Conservation (phyloP, 37 sponge, comb jelly and placozoan species). For the Mnemiopsis leidyi region DNA sequence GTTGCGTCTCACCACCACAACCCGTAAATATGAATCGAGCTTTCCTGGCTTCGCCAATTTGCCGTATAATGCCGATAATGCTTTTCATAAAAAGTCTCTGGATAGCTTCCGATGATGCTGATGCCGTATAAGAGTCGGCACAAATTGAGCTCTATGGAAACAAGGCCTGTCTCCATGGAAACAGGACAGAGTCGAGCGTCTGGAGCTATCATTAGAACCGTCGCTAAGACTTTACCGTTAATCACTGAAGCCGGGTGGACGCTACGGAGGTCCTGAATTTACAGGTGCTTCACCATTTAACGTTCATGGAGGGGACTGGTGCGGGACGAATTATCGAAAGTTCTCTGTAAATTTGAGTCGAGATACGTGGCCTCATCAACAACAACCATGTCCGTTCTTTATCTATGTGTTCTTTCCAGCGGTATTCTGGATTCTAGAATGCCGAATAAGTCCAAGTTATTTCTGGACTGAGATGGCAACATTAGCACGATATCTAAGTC, state of each 20-base stretch:
- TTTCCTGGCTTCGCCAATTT: not conserved
- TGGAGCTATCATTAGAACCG: not conserved
- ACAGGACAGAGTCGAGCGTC: not conserved
- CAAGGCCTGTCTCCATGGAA: not conserved
- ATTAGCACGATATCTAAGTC: too few relatives aligned
- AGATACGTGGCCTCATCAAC: not conserved
- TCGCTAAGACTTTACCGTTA: not conserved
- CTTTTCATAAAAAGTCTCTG: not conserved
- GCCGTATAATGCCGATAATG: not conserved
- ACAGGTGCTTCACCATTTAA: not conserved
- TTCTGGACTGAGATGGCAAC: too few relatives aligned
- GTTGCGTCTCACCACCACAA: not conserved
- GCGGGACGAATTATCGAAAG: not conserved
- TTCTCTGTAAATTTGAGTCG: not conserved
- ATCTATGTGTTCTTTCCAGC: too few relatives aligned
- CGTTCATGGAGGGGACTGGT: not conserved
- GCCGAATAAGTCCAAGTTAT: too few relatives aligned
- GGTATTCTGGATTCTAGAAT: too few relatives aligned
- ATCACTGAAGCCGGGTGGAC: not conserved
- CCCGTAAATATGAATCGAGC: not conserved
- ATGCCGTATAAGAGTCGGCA: not conserved
- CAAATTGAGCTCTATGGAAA: not conserved
- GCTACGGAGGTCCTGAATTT: not conserved
- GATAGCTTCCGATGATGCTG: not conserved
- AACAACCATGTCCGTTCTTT: too few relatives aligned